Conservation (phyloP, 2,797 vertebrate species). For the Atherinosoma microstoma region DNA sequence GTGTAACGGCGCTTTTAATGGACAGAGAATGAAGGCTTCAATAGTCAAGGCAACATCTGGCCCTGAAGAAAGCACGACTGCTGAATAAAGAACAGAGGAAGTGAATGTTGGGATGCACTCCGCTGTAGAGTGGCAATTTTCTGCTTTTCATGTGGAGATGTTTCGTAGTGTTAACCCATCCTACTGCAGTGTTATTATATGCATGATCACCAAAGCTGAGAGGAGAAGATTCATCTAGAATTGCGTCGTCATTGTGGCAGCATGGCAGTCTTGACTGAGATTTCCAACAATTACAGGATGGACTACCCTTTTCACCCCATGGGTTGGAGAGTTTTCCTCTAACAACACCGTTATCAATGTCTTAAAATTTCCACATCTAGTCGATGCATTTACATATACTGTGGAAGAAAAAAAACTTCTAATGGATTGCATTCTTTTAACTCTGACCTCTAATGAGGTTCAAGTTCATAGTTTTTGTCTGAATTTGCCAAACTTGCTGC, state of each 20-base stretch:
- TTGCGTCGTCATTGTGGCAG: too few species aligned
- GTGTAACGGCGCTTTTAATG: slow-evolving; percentile 62
- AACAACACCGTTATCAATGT: neutral
- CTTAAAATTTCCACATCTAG: neutral
- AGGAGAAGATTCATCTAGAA: neutral
- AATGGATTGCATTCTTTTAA: neutral
- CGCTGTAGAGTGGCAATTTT: slow-evolving; percentile 1
- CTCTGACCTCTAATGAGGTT: neutral
- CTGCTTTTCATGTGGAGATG: neutral
- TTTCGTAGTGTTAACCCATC: neutral
- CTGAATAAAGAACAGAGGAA: slow-evolving; percentile 37
- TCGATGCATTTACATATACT: neutral
- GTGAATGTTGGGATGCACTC: neutral
- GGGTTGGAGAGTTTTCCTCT: too few species aligned
- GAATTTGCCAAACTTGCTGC: too few species aligned
- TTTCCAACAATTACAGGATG: neutral
- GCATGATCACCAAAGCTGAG: neutral
- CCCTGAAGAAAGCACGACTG: slow-evolving; percentile 20
- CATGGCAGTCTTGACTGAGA: too few species aligned
- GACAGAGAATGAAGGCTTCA: slow-evolving; percentile 51
- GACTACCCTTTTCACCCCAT: neutral
- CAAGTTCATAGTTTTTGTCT: neutral
- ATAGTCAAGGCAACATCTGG: slow-evolving; percentile 57
- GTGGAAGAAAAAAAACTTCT: neutral
- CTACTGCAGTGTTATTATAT: neutral